phyloP scores from a whole-genome alignment of 2,113 vertebrate genomes.

The Puntigrus tetrazona region DNA sequence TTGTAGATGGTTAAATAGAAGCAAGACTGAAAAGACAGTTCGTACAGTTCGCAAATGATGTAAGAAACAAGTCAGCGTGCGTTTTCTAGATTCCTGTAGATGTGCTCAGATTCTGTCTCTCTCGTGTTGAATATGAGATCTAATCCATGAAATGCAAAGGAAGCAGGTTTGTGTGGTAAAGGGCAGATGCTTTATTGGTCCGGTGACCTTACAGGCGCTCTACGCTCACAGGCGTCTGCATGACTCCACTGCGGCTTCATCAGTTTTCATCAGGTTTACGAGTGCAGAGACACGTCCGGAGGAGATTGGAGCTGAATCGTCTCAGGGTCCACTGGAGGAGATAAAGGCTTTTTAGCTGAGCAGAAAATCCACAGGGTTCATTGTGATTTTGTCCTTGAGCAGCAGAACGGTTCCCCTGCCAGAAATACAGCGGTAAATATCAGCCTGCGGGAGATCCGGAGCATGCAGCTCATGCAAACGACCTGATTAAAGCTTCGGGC shows the following conservation, averaged over 20 bases:
- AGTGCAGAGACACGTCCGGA: not conserved
- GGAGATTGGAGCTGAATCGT: not conserved
- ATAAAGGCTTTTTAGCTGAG: conserved; percentile 21
- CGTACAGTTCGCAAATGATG: no score
- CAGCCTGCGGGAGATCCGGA: conserved; percentile 41
- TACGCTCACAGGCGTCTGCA: not conserved
- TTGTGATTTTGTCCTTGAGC: conserved; percentile 62
- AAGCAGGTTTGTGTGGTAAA: conserved; percentile 23
- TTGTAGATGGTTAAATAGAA: not conserved
- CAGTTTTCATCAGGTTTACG: conserved; percentile 5
- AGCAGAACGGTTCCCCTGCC: conserved; percentile 43
- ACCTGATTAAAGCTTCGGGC: conserved; percentile 53
- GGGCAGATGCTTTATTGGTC: conserved; percentile 24
- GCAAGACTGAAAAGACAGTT: not conserved
- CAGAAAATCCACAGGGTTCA: conserved; percentile 27
- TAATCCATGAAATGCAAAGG: conserved; percentile 48
- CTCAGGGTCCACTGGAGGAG: conserved; percentile 7
- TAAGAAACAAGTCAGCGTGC: no score
- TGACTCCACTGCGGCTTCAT: conserved; percentile 24
- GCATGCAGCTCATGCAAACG: conserved; percentile 48
- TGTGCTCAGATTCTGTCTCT: not conserved
- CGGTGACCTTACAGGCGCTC: conserved; percentile 41
- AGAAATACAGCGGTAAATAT: conserved; percentile 59
- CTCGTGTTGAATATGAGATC: conserved; percentile 1
- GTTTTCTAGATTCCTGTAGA: not conserved